Conservation (phyloP, 2,888 invertebrate genomes). For the Acrobasis consociella region DNA sequence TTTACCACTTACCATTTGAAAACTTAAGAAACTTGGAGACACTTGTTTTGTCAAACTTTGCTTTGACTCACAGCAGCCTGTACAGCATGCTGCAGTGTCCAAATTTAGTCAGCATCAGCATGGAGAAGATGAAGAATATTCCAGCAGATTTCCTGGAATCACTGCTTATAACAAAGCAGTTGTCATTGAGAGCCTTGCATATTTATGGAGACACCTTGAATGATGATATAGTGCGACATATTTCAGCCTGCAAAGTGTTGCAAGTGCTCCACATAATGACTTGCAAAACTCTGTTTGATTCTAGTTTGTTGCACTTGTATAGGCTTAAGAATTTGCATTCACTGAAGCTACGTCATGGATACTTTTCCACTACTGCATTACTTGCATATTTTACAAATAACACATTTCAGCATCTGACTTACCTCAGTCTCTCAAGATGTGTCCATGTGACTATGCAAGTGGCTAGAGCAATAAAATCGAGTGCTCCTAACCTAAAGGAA, state of each 20-base stretch:
- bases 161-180: slow-evolving; percentile 67
- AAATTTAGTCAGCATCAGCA: slow-evolving; percentile 75
- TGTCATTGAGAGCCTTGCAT: slow-evolving; percentile 66
- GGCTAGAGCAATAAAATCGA: slow-evolving; percentile 72
- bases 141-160: slow-evolving; percentile 76
- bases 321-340: slow-evolving; percentile 73
- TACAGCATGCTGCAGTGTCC: slow-evolving; percentile 76
- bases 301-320: slow-evolving; percentile 73
- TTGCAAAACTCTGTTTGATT: slow-evolving; percentile 79
- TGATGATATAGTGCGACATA: slow-evolving; percentile 72
- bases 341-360: slow-evolving; percentile 77
- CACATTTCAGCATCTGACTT: slow-evolving; percentile 71
- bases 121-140: slow-evolving; percentile 82
- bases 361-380: slow-evolving; percentile 75
- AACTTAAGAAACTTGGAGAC: slow-evolving; percentile 72
- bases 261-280: slow-evolving; percentile 78
- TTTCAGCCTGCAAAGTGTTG: slow-evolving; percentile 69
- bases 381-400: slow-evolving; percentile 76
- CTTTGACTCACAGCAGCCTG: slow-evolving; percentile 71
- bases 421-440: slow-evolving; percentile 75
- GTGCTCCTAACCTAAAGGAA: slow-evolving; percentile 76
- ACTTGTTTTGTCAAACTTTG: slow-evolving; percentile 76
- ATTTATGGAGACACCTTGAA: slow-evolving; percentile 79
- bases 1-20: slow-evolving; percentile 77
- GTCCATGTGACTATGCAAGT: slow-evolving; percentile 77